Evolutionary conservation across 2,797 vertebrate genomes (phyloP).

Genomic region (Tiaroga cobitis): DNA sequence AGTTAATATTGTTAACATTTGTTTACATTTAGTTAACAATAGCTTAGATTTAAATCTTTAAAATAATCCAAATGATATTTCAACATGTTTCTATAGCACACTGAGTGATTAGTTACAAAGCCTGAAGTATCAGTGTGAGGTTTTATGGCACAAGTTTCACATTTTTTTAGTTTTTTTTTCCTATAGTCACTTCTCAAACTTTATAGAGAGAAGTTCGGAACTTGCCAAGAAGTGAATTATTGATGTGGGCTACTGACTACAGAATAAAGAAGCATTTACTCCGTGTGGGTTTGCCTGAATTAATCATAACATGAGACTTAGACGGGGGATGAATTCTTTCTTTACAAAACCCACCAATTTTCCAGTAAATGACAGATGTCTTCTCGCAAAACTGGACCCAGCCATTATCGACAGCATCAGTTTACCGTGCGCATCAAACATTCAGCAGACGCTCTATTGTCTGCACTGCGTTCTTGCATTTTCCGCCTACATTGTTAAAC

Average conservation of each 20-base stretch:
- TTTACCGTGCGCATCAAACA: slow-evolving; percentile 63
- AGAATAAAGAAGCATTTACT: slow-evolving; percentile 80
- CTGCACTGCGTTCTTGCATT: slow-evolving; percentile 44
- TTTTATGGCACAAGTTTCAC: slow-evolving; percentile 64
- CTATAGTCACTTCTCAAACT: slow-evolving; percentile 62
- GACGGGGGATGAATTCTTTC: slow-evolving; percentile 66
- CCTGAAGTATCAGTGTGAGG: neutral
- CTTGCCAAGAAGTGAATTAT: slow-evolving; percentile 74
- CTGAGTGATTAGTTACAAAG: neutral
- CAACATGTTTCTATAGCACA: neutral
- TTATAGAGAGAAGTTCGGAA: slow-evolving; percentile 74
- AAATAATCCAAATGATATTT: neutral
- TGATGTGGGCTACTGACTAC: slow-evolving; percentile 75
- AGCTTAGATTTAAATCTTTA: neutral
- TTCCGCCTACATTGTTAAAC: slow-evolving; percentile 54
- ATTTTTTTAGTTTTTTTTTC: slow-evolving; percentile 52
- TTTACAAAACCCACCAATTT: slow-evolving; percentile 71
- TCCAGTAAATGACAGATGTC: slow-evolving; percentile 72
- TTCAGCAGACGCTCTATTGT: slow-evolving; percentile 62
- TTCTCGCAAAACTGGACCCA: slow-evolving; percentile 55
- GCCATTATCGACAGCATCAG: slow-evolving; percentile 65
- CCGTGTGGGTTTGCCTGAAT: slow-evolving; percentile 74
- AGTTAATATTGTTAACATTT: neutral
- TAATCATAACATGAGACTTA: slow-evolving; percentile 73
- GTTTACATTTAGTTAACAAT: neutral